Percentiles rank a stretch among this genome's conserved stretches.
Conservation (phyloP, 2,888 invertebrate species). For the Drosophila tripunctata region DNA sequence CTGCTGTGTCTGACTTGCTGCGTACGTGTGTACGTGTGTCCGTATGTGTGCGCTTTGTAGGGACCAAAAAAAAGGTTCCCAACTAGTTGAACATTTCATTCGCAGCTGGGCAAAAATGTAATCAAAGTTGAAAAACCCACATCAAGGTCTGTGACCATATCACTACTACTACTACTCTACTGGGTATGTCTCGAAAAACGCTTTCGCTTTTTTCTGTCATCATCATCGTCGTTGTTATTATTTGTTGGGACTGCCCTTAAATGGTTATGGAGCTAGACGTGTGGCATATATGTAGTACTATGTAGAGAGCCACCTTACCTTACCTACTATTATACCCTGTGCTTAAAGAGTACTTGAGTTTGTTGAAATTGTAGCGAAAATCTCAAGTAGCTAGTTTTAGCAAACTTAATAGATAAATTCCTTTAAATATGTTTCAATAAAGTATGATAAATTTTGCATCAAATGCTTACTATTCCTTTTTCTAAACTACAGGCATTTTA, state of each 20-base stretch:
- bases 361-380: too few relatives aligned
- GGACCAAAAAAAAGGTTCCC: conserved; percentile 8
- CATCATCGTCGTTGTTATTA: conserved; percentile 25
- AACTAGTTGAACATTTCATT: conserved; percentile 2
- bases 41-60: conserved; percentile 27
- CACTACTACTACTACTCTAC: too few relatives aligned
- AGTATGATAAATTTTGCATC: too few relatives aligned
- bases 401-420: too few relatives aligned
- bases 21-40: neutral
- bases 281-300: too few relatives aligned
- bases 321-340: too few relatives aligned
- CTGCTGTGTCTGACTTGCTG: too few relatives aligned
- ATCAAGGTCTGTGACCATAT: conserved; percentile 76
- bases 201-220: conserved; percentile 73
- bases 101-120: conserved; percentile 11
- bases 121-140: conserved; percentile 76
- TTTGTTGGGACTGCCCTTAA: conserved; percentile 64
- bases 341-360: too few relatives aligned
- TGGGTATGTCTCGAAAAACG: conserved; percentile 59
- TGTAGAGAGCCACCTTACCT: too few relatives aligned
- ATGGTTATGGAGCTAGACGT: conserved; percentile 57
- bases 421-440: too few relatives aligned
- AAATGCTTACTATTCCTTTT: too few relatives aligned
- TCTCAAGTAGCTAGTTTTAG: too few relatives aligned
- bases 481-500: neutral